Conservation (phyloP, 2,113 vertebrate genomes). For the Narcine bancroftii region DNA sequence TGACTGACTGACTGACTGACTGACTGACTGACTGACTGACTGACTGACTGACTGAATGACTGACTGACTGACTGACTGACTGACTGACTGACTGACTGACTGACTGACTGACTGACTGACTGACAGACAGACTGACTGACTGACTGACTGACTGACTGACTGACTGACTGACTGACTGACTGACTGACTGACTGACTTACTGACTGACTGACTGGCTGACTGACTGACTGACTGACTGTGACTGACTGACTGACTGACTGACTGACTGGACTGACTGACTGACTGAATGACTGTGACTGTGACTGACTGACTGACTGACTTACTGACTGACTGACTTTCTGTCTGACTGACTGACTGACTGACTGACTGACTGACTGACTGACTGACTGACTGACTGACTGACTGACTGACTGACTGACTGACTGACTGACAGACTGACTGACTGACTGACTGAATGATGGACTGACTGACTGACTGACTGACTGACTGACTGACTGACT, state of each 20-base stretch:
- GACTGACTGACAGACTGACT: slow-evolving; percentile 8
- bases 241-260: no score
- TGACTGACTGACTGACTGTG: no score
- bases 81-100: slow-evolving; percentile 17
- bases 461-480: no score
- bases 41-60: slow-evolving; percentile 11
- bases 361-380: neutral
- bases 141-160: neutral
- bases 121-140: slow-evolving; percentile 1
- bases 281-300: no score
- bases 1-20: slow-evolving; percentile 13
- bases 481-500: slow-evolving; percentile 24
- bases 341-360: no score
- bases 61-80: slow-evolving; percentile 18
- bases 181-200: no score
- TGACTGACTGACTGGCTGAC: no score
- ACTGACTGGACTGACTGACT: no score
- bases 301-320: no score
- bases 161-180: no score
- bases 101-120: slow-evolving; percentile 16
- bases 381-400: slow-evolving; percentile 4
- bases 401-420: slow-evolving; percentile 15
- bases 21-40: slow-evolving; percentile 18
- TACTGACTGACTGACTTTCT: no score
- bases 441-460: slow-evolving; percentile 23